A percentile compares a stretch with the other conserved stretches of the same genome.
Conservation (phyloP, 1,140 invertebrate genomes). For the Calliopsis andreniformis region DNA sequence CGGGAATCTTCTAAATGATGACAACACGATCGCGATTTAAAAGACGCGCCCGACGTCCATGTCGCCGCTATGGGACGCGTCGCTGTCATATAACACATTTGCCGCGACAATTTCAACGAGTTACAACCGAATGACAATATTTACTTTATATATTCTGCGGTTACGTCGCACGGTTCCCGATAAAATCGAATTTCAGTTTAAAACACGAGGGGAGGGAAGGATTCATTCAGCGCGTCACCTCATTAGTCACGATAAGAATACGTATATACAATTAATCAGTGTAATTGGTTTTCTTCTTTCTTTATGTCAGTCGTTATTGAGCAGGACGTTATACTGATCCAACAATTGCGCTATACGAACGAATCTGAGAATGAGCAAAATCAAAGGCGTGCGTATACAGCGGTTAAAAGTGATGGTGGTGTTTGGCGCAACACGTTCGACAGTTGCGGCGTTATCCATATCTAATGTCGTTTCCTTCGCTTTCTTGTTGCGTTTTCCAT, state of each 20-base stretch:
- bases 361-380: conserved; percentile 20
- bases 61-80: background rate
- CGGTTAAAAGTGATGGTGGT: background rate
- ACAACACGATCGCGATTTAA: conserved; percentile 1
- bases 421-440: background rate
- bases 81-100: background rate
- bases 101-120: background rate
- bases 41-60: background rate
- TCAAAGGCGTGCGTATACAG: conserved; percentile 18
- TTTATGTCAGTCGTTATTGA: conserved; percentile 49
- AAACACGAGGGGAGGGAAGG: conserved; percentile 12
- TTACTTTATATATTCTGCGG: conserved; percentile 3
- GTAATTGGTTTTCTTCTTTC: conserved; percentile 34
- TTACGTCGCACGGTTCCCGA: conserved; percentile 18
- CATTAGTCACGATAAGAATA: conserved; percentile 46
- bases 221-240: conserved; percentile 33
- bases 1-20: conserved; percentile 10
- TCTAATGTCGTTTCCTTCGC: background rate
- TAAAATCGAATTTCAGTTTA: conserved; percentile 26
- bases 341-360: conserved; percentile 33
- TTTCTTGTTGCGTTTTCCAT: background rate
- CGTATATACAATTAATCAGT: conserved; percentile 50
- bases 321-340: conserved; percentile 54
- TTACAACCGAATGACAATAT: background rate
- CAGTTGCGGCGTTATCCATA: background rate